A percentile compares a stretch with the other conserved stretches of the same genome.
Evolutionary conservation across 1,140 invertebrate species (phyloP).

Genomic region (Stegodyphus mimosarum): DNA sequence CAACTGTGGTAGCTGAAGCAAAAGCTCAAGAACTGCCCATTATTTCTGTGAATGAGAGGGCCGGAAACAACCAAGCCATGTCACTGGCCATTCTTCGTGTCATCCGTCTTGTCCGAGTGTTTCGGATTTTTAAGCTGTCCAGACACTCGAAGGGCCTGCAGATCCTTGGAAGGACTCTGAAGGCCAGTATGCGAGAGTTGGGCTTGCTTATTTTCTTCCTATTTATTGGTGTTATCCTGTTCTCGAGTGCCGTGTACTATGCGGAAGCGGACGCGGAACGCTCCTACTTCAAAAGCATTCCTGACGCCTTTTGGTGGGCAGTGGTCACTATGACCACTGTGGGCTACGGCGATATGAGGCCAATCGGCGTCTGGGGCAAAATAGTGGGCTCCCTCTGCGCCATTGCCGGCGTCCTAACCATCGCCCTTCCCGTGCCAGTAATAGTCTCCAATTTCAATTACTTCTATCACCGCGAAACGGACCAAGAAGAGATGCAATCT

Average conservation of each 20-base stretch:
- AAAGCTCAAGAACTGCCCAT: conserved; percentile 27
- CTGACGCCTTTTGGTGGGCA: conserved; percentile 98
- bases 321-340: conserved; percentile 99
- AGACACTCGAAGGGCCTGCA: conserved; percentile 97
- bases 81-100: conserved; percentile 96
- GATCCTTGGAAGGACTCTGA: conserved; percentile 97
- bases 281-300: conserved; percentile 97
- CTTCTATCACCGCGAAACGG: conserved; percentile 99
- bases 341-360: conserved; percentile 97
- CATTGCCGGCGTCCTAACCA: conserved; percentile 98
- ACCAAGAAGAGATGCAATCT: conserved; percentile 97
- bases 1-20: conserved; percentile 89
- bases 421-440: conserved; percentile 98
- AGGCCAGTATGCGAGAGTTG: conserved; percentile 99
- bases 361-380: conserved; percentile 98
- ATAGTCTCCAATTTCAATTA: conserved; percentile 98
- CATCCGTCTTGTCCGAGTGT: conserved; percentile 96
- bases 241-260: conserved; percentile 98
- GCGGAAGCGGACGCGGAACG: conserved; percentile 95
- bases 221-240: conserved; percentile 97
- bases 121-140: conserved; percentile 98
- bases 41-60: conserved; percentile 31
- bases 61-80: conserved; percentile 87
- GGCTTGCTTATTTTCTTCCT: conserved; percentile 99
- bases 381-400: conserved; percentile 98